Percentiles rank a stretch among this genome's conserved stretches.
phyloP scores from a whole-genome alignment of 2,797 vertebrate species.

The Acrocephalus scirpaceus region DNA sequence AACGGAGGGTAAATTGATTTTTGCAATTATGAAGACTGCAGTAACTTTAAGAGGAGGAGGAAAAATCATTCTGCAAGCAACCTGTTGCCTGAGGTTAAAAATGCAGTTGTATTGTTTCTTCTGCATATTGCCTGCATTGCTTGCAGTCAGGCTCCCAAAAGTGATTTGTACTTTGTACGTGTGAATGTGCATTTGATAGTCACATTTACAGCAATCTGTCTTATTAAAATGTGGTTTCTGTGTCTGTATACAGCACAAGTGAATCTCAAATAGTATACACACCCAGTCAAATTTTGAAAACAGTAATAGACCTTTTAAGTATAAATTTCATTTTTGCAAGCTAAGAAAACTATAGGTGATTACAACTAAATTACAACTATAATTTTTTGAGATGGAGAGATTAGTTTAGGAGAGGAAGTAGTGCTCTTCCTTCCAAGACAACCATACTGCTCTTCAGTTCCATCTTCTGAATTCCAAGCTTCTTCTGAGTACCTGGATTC shows the following conservation, averaged over 20 bases:
- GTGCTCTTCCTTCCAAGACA: background rate
- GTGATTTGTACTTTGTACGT: background rate
- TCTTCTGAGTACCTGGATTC: background rate
- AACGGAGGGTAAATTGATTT: background rate
- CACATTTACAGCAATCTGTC: background rate
- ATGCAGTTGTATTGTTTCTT: background rate
- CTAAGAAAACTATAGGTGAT: background rate
- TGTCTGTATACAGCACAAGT: background rate
- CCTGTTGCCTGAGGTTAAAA: background rate
- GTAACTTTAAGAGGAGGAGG: background rate
- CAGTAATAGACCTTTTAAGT: background rate
- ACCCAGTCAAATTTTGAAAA: background rate
- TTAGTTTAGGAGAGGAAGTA: background rate
- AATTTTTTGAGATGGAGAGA: background rate
- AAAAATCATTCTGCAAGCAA: background rate
- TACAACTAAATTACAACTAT: background rate
- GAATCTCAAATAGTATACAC: background rate
- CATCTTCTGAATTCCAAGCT: background rate
- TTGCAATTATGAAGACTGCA: background rate
- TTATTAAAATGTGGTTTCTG: background rate
- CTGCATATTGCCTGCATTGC: background rate
- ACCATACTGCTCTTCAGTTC: background rate
- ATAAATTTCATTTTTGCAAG: background rate
- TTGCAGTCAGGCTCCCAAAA: background rate
- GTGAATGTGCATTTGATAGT: background rate